Base-by-base conservation (phyloP, 2,113 vertebrate species). In the Arvicanthis niloticus region DNA sequence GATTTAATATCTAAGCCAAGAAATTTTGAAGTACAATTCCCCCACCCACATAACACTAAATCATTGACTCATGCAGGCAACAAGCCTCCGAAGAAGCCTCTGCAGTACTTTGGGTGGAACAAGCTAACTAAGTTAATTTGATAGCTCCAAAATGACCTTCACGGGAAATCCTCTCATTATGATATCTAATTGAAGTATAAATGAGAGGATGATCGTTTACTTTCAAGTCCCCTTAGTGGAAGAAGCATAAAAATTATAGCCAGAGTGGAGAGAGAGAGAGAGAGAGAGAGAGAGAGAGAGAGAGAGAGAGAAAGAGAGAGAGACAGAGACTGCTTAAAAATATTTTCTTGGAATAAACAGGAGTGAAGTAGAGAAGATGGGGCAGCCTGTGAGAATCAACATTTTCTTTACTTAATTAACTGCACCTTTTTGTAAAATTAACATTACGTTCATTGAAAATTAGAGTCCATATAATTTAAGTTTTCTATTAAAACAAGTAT, bases 1-100 rank as follows among this genome's bases (percentile, higher is more conserved):
- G 92, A 96, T 93, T 97, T 82, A 84, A 73, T 96, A 65, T 82
- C 85, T 60, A 68, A 96, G 93, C 91, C 92, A 95, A 87, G 89
- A 88, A 78, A 31, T 87, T 72, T 95, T 92, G 92, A 88, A 53
- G 62, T 75, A 87, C 76, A 93, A 97, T 91, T 91, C 91, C 87
- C 3, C 89, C 96, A 67, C 90, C 94, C 96, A 96, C 81, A 9
- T 72, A 89, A 51, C 82, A 78, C 73, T 93, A 96, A 97, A 76
- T 93, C 76, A 19, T 67, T 85, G 22, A 80, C 82, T 91, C 48
- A 94, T n/a, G 77, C 15, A 73, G 51, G 31, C 48, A 88, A 17
- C 4, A 2, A 37, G 37, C 26, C 89, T 93, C 10, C 4, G 29
- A 80, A 88, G 62, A 65, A 56, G 40, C 22, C 70, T 93, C 53